Evolutionary conservation across 2,113 vertebrate genomes (phyloP), one percentile per base, ranked within the genome.

Genomic region (Apus apus): DNA sequence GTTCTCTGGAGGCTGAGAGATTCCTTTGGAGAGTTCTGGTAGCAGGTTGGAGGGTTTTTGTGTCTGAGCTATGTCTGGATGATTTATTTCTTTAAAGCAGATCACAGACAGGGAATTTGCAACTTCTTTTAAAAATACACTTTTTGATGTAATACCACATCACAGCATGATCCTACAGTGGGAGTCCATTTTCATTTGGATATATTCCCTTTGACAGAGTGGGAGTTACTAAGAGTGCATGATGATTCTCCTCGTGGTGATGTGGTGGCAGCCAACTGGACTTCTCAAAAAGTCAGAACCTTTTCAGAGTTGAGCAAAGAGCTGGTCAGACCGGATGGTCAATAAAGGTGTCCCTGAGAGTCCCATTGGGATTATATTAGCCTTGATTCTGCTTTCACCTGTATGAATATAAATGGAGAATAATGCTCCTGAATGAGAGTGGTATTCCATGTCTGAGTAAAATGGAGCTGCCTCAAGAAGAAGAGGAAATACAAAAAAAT

Each of bases 341-440:
- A 15, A 0, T 74, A 16, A 66, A 43, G 32, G 9, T 57, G 20
- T 40, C 65, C 40, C 25, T 6, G 32, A 56, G 67, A 61, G 22
- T 48, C 1, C 3, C 4, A 3, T 43, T 53, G 16, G 17, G 2
- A 5, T 30, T 61, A 0, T 19, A 3, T 68, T 64, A 15, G 43
- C 18, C 36, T 70, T 57, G 38, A 70, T 71, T 83, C 19, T 61
- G 32, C 53, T 83, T 16, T 82, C 34, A 45, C 6, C 23, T 46
- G 3, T 17, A 2, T 29, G 34, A 79, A 43, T 62, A 20, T 11
- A 43, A 56, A 56, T 29, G 51, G 48, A 36, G 30, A 57, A 11
- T 46, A 7, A 29, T 32, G 13, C 19, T 83, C 6, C 40, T 62
- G 62, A 66, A 13, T 0, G 11, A 36, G 25, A 15, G 36, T 62